Base-by-base conservation (phyloP, 2,113 vertebrate genomes). In the Phodopus roborovskii region DNA sequence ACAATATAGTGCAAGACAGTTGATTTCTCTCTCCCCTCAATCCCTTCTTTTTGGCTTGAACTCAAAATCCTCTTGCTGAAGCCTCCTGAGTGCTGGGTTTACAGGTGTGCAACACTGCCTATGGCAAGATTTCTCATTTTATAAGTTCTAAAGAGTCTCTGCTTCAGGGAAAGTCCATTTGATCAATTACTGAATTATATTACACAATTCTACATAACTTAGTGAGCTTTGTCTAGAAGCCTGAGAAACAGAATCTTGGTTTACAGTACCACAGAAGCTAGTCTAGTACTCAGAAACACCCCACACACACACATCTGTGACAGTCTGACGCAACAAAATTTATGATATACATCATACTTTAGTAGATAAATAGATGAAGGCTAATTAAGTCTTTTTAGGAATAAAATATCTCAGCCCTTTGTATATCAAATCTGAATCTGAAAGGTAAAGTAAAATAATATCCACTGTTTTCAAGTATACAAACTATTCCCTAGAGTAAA, bases 391-490 rank as follows among this genome's bases (percentile, higher is more conserved):
- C 73, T 93, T 87, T 84, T 56, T 73, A 89, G 92, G 93, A 95
- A 94, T 96, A 97, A 96, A 97, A 70, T 91, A 96, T 92, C 92
- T 97, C 91, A 97, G 93, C 73, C 95, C 77, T 96, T 86, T 96
- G 45, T 93, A 64, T 96, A 97, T 78, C 78, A 97, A 97, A 94
- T 82, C 92, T 96, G 91, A 97, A 95, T 64, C 93, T 78, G 87
- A 91, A 94, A 96, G 82, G 82, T 91, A 94, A 96, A 96, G 92
- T 85, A 85, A 83, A 83, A 84, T 85, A 96, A 92, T 89, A 88
- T 91, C 95, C 92, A 93, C 89, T 96, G 94, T 94, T 94, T 97
- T 97, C 96, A 97, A 96, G 96, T 96, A 94, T 96, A 97, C 87
- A 96, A 95, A 96, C 92, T 95, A 60, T 89, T 58, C 84, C 73